Evolutionary conservation across 2,797 vertebrate genomes (phyloP), one percentile per base, ranked within the genome.

Genomic region (Tolypeutes matacus): DNA sequence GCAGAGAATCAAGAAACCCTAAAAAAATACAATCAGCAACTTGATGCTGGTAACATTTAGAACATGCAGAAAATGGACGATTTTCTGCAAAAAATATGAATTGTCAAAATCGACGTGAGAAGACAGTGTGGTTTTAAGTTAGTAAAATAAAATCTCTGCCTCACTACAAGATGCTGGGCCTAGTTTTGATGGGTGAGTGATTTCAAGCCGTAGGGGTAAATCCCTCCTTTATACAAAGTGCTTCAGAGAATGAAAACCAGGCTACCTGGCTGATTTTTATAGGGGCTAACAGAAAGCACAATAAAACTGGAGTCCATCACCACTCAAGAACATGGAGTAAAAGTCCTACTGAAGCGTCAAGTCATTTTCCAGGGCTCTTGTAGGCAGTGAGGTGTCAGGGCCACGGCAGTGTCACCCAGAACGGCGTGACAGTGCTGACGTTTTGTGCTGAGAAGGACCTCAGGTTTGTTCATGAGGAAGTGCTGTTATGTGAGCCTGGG

Each of bases 381-480:
- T 51, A 51, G 5, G 46, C 14, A 15, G 51, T 14, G 17, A 53
- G 51, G 56, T 21, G 75, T 11, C 75, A 77, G 17, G 29, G 23
- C 20, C 49, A 20, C 29, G 49, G 73, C n/a, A 51, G 51, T n/a
- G 29, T 25, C 46, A 21, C 5, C 60, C 60, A 27, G 2, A 12
- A 23, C 8, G 27, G 23, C 4, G 6, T 62, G 29, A 1, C 2
- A 8, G 25, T 1, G 7, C 58, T 34, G 14, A 2, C 4, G 4
- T 29, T 15, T 67, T 31, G 69, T 3, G 10, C 25, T 11, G 36
- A 84, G 36, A 18, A 51, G 1, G 15, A 27, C 81, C 60, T 42
- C 21, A 9, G 39, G 14, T 58, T 49, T 76, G 20, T 36, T 39
- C 27, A 0, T 1, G 27, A 46, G 2, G 23, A 29, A 49, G 13